Evolutionary conservation across 2,888 invertebrate species (phyloP).

Genomic region (Zele albiditarsus): DNA sequence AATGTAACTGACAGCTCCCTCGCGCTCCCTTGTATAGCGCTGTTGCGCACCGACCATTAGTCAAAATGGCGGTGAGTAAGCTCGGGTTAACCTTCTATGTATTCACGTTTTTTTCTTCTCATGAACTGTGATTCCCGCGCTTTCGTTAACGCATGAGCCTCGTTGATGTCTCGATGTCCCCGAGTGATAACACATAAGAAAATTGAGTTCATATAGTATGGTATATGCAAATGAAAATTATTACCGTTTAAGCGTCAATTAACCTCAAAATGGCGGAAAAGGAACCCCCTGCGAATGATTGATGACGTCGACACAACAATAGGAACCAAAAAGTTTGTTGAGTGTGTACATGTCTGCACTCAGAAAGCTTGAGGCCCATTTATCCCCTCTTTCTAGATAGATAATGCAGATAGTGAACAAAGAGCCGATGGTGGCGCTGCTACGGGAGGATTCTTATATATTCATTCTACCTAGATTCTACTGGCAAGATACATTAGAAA

Average conservation of each 20-base stretch:
- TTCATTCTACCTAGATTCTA: neutral
- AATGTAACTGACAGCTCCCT: conserved; percentile 52
- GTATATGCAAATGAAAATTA: neutral
- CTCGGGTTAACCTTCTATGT: conserved; percentile 18
- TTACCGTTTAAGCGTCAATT: neutral
- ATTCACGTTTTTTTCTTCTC: conserved; percentile 33
- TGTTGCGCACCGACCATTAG: conserved; percentile 39
- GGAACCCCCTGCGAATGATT: neutral
- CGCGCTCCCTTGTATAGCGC: conserved; percentile 43
- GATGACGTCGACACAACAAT: conserved; percentile 9
- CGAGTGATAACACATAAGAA: neutral
- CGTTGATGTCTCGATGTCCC: too few relatives aligned
- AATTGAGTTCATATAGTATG: neutral
- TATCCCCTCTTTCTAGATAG: conserved; percentile 35
- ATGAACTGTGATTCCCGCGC: conserved; percentile 34
- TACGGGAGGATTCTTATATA: conserved; percentile 13
- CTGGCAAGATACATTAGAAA: too few relatives aligned
- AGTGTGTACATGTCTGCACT: neutral
- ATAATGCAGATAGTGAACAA: conserved; percentile 34
- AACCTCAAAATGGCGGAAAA: conserved; percentile 10
- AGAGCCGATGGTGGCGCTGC: conserved; percentile 43
- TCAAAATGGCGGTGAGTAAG: conserved; percentile 51
- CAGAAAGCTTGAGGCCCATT: conserved; percentile 51
- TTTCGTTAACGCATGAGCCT: neutral
- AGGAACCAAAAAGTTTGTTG: neutral